A percentile compares a stretch with the other conserved stretches of the same genome.
Conservation (phyloP, 2,888 invertebrate genomes). For the Spicauda simplicius region DNA sequence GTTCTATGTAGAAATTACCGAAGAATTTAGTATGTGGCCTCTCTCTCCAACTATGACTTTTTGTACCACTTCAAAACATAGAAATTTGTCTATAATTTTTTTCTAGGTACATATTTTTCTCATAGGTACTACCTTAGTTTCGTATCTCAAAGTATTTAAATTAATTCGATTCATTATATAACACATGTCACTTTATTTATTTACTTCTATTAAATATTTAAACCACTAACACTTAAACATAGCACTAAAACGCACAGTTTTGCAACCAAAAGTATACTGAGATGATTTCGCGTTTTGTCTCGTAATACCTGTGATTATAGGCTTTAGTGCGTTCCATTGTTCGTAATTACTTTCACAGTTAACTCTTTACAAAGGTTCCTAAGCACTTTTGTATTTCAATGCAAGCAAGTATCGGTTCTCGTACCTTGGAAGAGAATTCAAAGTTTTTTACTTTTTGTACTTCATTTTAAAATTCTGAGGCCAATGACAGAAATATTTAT, state of each 20-base stretch:
- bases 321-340: slow-evolving; percentile 67
- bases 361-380: slow-evolving; percentile 55
- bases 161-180: too few relatives aligned
- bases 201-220: not conserved
- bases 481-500: slow-evolving; percentile 72
- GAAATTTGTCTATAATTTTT: too few relatives aligned
- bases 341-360: slow-evolving; percentile 70
- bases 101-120: too few relatives aligned
- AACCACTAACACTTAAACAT: not conserved
- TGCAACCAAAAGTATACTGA: slow-evolving; percentile 64
- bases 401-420: slow-evolving; percentile 43
- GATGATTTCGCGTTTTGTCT: slow-evolving; percentile 53
- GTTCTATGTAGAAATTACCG: too few relatives aligned
- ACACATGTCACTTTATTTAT: not conserved
- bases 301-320: slow-evolving; percentile 73
- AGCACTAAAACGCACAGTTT: slow-evolving; percentile 45
- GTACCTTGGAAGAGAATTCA: slow-evolving; percentile 43
- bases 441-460: slow-evolving; percentile 36
- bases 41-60: too few relatives aligned
- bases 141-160: too few relatives aligned
- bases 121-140: too few relatives aligned
- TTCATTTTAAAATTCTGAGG: slow-evolving; percentile 34
- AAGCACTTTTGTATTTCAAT: slow-evolving; percentile 29
- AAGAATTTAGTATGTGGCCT: too few relatives aligned
- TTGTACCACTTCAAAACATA: too few relatives aligned